Conservation (phyloP, 92 coral and sea anemone genomes). For the Anthopleura xanthogrammica region DNA sequence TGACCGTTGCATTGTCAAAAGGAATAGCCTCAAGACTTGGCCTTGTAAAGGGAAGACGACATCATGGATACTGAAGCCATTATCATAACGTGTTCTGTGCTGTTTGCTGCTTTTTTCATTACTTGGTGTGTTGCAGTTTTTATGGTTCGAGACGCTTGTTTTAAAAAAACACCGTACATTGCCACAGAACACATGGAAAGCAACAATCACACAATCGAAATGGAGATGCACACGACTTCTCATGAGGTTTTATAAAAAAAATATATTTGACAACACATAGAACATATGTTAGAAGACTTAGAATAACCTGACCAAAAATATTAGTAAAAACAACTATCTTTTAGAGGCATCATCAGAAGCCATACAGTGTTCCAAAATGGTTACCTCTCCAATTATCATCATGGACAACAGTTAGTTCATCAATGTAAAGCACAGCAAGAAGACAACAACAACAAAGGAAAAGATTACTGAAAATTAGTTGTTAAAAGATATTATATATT, state of each 20-base stretch:
- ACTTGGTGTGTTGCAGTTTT: constrained; percentile 20
- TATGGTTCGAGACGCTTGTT: not conserved
- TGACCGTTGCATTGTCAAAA: too few species aligned
- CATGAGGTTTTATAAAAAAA: not conserved
- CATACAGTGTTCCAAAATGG: too few species aligned
- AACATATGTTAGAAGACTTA: not conserved
- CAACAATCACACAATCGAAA: not conserved
- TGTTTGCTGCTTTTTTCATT: constrained; percentile 18
- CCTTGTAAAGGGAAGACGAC: not conserved
- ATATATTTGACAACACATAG: not conserved
- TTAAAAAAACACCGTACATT: not conserved
- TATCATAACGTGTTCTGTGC: not conserved
- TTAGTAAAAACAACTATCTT: too few species aligned
- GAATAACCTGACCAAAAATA: not conserved
- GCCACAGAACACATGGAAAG: not conserved
- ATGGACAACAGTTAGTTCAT: too few species aligned
- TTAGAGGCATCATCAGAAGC: too few species aligned
- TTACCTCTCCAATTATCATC: too few species aligned
- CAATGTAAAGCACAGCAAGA: too few species aligned
- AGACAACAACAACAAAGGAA: too few species aligned
- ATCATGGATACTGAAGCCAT: constrained; percentile 3
- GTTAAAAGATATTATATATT: too few species aligned
- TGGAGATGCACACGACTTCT: not conserved
- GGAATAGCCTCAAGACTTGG: not conserved
- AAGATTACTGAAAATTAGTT: too few species aligned